These are phyloP conservation scores for Marronus borbonicus DNA, from an alignment of 2,888 invertebrate genomes.

Conservation along the genomic window DNA sequence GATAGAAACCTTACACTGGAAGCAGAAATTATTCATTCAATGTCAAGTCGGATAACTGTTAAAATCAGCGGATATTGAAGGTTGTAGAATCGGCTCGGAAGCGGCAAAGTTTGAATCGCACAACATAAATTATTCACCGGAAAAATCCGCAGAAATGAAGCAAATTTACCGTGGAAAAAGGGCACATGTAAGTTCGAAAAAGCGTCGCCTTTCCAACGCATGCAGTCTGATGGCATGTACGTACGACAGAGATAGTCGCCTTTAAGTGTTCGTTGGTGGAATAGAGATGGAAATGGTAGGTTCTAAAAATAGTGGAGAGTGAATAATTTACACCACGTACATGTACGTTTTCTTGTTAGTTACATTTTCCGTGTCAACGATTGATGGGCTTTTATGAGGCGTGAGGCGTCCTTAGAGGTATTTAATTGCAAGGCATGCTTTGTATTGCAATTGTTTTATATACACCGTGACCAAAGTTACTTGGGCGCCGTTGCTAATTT, in stretches of 20 bases:
- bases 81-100: neutral
- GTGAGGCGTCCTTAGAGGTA: neutral
- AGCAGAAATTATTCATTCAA: constrained; percentile 3
- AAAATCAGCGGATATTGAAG: constrained; percentile 8
- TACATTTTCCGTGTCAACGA: constrained; percentile 11
- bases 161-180: constrained; percentile 19
- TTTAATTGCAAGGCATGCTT: constrained; percentile 1
- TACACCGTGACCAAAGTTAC: too few relatives aligned
- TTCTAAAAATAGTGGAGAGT: constrained; percentile 13
- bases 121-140: neutral
- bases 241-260: too few relatives aligned
- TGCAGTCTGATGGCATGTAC: neutral
- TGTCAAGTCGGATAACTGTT: constrained; percentile 14
- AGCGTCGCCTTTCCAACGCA: neutral
- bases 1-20: neutral
- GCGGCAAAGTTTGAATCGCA: neutral
- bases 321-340: constrained; percentile 10
- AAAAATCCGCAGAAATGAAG: constrained; percentile 6
- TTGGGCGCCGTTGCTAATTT: too few relatives aligned
- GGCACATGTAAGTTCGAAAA: neutral
- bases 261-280: neutral
- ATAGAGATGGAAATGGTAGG: neutral
- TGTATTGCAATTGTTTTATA: too few relatives aligned
- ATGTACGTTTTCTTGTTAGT: neutral
- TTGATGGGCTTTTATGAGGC: constrained; percentile 3